Evolutionary conservation across 2,888 invertebrate species (phyloP), one percentile per base, ranked within the genome.

Genomic region (Orchesellides sinensis): DNA sequence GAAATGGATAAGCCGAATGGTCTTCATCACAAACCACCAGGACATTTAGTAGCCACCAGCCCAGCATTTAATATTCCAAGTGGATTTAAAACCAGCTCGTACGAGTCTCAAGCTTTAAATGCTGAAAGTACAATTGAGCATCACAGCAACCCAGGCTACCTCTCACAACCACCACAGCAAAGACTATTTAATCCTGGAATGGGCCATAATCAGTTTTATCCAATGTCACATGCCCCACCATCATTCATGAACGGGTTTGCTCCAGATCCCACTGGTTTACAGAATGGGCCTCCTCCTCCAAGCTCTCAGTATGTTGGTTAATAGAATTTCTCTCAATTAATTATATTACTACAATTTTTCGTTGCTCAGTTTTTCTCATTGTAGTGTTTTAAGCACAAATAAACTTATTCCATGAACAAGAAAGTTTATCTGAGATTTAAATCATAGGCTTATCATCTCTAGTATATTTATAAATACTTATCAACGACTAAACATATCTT

Each of bases 231-330:
- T 70, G 78, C 85, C 14, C 79, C 84, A 23, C 75, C 84, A 66
- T 72, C 85, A 27, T 85, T 83, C 54, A 79, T 84, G 40, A 85
- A 85, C 65, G 85, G 85, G 21, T 86, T 83, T 75, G 75, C 83
- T 17, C 83, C 84, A 0, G 86, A 85, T 54, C 65, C 83, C 4
- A 21, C 61, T 29, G 63, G 45, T 12, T 27, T 70, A 29, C 47
- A 69, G 5, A 85, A 70, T 72, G 83, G 78, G 56, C 68, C 77
- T 32, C 68, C 74, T 23, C 80, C 80, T n/a, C 75, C 81, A 19
- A 82, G 63, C 63, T 82, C 81, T 19, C 81, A 82, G 56, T 82
- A 82, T 63, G 74, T 82, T 74, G 81, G 81, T 35, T 82, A 56
- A 75, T 40, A 10, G 40, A 21, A 19, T 25, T 56, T 70, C 40